Percentiles rank a stretch among this genome's conserved stretches.
Evolutionary conservation across 2,113 vertebrate species (phyloP).

Genomic region (Marmota flaviventris): DNA sequence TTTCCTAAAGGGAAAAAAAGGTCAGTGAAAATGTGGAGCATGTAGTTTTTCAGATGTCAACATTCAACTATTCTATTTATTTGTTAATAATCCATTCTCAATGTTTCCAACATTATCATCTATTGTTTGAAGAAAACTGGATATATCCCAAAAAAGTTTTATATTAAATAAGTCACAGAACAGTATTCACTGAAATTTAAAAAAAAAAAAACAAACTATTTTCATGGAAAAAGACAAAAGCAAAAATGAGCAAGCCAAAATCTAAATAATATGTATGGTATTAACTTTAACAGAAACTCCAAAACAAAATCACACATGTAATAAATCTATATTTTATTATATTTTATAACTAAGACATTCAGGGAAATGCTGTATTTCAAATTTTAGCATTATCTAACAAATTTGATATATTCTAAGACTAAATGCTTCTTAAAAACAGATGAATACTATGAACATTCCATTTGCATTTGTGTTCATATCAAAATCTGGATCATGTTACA

Average conservation of each 20-base stretch:
- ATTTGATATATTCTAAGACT: neutral
- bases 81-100: neutral
- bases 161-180: neutral
- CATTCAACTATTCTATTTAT: neutral
- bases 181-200: neutral
- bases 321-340: neutral
- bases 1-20: neutral
- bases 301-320: neutral
- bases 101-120: neutral
- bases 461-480: neutral
- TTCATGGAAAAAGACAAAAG: constrained; percentile 1
- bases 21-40: neutral
- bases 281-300: neutral
- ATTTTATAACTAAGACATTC: neutral
- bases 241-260: neutral
- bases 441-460: neutral
- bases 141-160: neutral
- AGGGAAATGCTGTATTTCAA: neutral
- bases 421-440: neutral
- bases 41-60: neutral
- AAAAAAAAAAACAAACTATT: neutral
- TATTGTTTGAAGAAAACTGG: neutral
- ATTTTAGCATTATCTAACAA: neutral
- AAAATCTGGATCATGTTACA: constrained; percentile 12
- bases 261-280: neutral